Conservation (phyloP, 2,888 invertebrate genomes). For the Priocnemis perturbator region DNA sequence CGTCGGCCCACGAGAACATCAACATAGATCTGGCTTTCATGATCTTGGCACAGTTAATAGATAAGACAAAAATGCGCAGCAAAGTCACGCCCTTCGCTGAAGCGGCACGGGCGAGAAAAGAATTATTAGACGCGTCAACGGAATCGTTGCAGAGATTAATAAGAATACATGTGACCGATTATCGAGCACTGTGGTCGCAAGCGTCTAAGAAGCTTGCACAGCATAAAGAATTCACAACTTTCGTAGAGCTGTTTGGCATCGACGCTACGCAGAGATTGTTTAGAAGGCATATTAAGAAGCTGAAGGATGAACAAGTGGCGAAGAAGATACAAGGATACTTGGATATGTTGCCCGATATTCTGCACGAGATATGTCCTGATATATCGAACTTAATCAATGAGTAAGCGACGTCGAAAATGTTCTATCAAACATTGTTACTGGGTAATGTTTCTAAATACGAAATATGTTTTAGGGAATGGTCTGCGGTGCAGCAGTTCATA, state of each 20-base stretch:
- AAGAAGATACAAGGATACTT: conserved; percentile 86
- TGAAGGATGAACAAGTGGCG: conserved; percentile 88
- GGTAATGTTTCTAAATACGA: background rate
- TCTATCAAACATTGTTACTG: no score
- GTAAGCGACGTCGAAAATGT: conserved; percentile 54
- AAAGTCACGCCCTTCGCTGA: conserved; percentile 87
- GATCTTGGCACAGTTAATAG: conserved; percentile 93
- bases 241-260: conserved; percentile 92
- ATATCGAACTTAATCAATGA: conserved; percentile 75
- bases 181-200: conserved; percentile 90
- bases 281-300: conserved; percentile 85
- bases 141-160: conserved; percentile 94
- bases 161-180: conserved; percentile 88
- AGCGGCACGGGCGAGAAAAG: conserved; percentile 90
- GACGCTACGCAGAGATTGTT: conserved; percentile 89
- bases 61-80: conserved; percentile 88
- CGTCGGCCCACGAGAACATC: conserved; percentile 96
- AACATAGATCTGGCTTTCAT: conserved; percentile 96
- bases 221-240: conserved; percentile 92
- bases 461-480: conserved; percentile 86
- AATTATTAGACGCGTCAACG: conserved; percentile 91
- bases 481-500: conserved; percentile 88
- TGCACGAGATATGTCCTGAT: conserved; percentile 88
- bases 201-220: conserved; percentile 90
- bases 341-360: conserved; percentile 85